Conservation (phyloP, 1,140 invertebrate genomes). For the Drusus annulatus region DNA sequence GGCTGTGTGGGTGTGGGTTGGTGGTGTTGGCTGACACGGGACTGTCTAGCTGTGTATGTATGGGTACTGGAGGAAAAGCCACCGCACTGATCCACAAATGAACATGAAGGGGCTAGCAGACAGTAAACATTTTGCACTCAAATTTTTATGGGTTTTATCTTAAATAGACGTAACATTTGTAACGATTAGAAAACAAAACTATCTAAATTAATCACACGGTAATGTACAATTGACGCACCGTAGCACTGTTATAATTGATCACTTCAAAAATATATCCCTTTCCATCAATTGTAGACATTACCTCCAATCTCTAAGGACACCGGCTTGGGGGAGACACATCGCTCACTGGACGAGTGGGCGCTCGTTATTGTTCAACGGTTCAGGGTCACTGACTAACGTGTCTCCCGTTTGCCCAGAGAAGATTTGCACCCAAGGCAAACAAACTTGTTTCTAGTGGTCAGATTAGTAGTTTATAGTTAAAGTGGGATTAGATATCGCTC, state of each 20-base stretch:
- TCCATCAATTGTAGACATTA: slow-evolving; percentile 38
- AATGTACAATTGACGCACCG: slow-evolving; percentile 49
- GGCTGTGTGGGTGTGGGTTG: too few relatives aligned
- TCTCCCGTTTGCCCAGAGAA: too few relatives aligned
- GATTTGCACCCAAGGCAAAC: slow-evolving; percentile 5
- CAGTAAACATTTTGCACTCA: slow-evolving; percentile 37
- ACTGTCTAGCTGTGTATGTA: not conserved
- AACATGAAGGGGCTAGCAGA: not conserved
- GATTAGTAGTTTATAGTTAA: not conserved
- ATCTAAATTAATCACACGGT: slow-evolving; percentile 53
- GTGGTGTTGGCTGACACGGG: not conserved
- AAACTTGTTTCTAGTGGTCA: slow-evolving; percentile 17
- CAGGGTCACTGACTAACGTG: too few relatives aligned
- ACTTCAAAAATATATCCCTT: slow-evolving; percentile 37
- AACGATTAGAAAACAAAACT: slow-evolving; percentile 56
- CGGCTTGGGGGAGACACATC: not conserved
- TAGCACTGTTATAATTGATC: slow-evolving; percentile 34
- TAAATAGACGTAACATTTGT: slow-evolving; percentile 55
- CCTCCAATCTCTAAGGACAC: not conserved
- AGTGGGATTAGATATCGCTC: slow-evolving; percentile 5
- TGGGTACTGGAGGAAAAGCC: not conserved
- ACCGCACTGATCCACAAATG: not conserved
- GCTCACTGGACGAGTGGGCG: not conserved
- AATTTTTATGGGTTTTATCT: slow-evolving; percentile 42
- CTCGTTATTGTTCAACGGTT: not conserved